Base-by-base conservation (phyloP, 2,888 invertebrate species). In the Junonia oenone region DNA sequence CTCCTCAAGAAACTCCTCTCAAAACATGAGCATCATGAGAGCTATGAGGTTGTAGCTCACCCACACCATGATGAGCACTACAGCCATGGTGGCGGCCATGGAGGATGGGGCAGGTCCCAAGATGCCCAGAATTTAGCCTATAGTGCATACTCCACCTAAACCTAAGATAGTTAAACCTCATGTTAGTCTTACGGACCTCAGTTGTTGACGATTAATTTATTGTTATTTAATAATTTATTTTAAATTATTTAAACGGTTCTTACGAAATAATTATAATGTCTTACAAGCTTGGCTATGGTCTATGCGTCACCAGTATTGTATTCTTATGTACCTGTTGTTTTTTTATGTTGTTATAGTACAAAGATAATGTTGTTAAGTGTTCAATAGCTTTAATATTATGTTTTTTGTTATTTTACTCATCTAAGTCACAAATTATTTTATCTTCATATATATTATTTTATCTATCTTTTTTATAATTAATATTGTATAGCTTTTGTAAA, bases 11-110 rank as follows among this genome's bases (percentile, higher is more conserved):
- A 96, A 73, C 90, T 96, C 3, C 83, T 96, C 45, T 92, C 93
- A 46, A 95, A 95, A 76, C 90, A 93, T 58, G 93, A 91, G 8
- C 81, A 91, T 58, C 91, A 92, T 58, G 93, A 94, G 68, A 94
- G 94, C 72, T 95, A 95, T 75, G 96, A 96, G 71, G 95, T 95
- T 0, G 93, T 95, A 2, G 92, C 93, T 19, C 93, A 94, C 73
- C 93, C 93, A 49, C 93, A 93, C 67, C 92, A 93, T 59, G 90
- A 91, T 11, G 91, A 92, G 56, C 91, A 92, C 66, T 91, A 90
- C 80, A 83, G 90, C 78, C 78, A 91, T 59, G 92, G 90, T 55
- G 67, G 83, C 17, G 92, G 90, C 63, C 92, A 93, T 13, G 92
- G 90, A 22, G 94, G 94, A 77, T 94, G 94, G 63, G 91, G 95